Percentiles rank a stretch among this genome's conserved stretches.
Conservation (phyloP, 2,888 invertebrate genomes). For the Baccha elongata region DNA sequence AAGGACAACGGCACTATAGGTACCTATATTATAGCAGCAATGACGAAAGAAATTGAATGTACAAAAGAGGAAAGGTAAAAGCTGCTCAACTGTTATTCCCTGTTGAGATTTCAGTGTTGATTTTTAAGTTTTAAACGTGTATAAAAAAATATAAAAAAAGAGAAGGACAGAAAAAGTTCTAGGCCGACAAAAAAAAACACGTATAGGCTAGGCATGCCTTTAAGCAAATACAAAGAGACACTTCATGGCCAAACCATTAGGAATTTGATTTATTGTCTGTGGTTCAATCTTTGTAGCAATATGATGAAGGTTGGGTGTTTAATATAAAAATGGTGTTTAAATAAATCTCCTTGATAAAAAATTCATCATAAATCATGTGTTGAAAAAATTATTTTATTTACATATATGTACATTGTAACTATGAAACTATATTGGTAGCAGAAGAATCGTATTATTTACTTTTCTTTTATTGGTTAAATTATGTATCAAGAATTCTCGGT, state of each 20-base stretch:
- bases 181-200: slow-evolving; percentile 13
- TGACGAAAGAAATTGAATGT: slow-evolving; percentile 43
- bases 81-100: slow-evolving; percentile 55
- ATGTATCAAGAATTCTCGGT: too few species aligned
- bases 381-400: slow-evolving; percentile 10
- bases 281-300: slow-evolving; percentile 26
- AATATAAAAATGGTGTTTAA: background rate
- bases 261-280: slow-evolving; percentile 48
- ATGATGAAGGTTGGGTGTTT: too few species aligned
- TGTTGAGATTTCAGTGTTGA: slow-evolving; percentile 56
- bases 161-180: background rate
- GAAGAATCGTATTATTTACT: too few species aligned
- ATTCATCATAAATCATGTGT: slow-evolving; percentile 20
- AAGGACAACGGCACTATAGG: slow-evolving; percentile 28
- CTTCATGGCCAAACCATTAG: slow-evolving; percentile 49
- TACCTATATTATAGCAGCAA: too few species aligned
- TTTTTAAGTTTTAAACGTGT: slow-evolving; percentile 37
- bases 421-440: too few species aligned
- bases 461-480: too few species aligned
- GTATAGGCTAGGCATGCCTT: too few species aligned
- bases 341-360: background rate
- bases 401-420: too few species aligned
- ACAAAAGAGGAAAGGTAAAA: slow-evolving; percentile 42
- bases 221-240: slow-evolving; percentile 52
- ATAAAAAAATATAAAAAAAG: slow-evolving; percentile 2